A percentile compares a stretch with the other conserved stretches of the same genome.
Evolutionary conservation across 64 coral and sea anemone genomes (phyloP).

Genomic region (Stichodactyla mertensii): DNA sequence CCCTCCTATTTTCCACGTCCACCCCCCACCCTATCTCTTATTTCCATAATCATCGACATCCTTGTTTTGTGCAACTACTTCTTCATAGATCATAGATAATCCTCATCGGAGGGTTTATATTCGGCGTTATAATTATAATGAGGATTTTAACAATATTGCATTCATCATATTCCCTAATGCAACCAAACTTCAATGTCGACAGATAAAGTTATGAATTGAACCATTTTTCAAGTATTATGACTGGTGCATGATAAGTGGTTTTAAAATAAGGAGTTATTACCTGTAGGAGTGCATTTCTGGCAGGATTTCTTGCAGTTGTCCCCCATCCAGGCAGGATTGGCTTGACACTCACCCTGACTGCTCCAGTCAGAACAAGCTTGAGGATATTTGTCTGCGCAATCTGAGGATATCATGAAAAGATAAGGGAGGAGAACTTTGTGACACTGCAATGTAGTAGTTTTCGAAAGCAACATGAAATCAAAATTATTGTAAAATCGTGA

Average conservation of each 20-base stretch:
- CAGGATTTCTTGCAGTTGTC: conserved; percentile 61
- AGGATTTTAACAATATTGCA: no score
- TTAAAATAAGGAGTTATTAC: background rate
- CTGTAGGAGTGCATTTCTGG: conserved; percentile 39
- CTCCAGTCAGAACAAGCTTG: conserved; percentile 60
- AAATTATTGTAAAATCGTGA: no score
- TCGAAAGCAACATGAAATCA: no score
- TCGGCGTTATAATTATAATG: no score
- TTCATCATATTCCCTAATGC: no score
- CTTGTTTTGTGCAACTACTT: no score
- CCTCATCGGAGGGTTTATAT: no score
- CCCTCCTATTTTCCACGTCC: no score
- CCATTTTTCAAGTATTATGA: background rate
- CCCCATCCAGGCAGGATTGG: conserved; percentile 78
- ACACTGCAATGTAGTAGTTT: no score
- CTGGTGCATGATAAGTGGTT: background rate
- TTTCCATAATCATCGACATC: background rate
- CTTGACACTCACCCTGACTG: conserved; percentile 46
- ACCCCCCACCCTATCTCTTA: background rate
- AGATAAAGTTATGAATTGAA: background rate
- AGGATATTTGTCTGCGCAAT: conserved; percentile 65
- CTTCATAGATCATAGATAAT: no score
- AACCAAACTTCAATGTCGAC: background rate
- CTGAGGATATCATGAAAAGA: conserved; percentile 7
- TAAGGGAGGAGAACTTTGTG: background rate